These are phyloP conservation scores for Lucifuga dentata DNA, from an alignment of 2,113 vertebrate genomes.

Conservation along the genomic window DNA sequence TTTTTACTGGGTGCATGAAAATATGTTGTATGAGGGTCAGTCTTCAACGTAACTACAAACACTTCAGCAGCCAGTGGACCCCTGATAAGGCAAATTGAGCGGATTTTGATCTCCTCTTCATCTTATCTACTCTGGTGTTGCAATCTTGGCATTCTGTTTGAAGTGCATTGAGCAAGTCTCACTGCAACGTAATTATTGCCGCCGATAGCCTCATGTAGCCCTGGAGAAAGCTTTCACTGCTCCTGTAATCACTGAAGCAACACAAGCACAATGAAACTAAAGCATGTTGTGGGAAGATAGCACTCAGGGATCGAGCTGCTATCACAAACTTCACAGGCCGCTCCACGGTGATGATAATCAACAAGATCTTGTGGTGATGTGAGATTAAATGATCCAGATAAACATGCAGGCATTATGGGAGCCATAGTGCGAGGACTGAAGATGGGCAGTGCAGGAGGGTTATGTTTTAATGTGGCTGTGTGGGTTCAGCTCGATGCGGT, in stretches of 20 bases:
- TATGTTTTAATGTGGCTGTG: not conserved
- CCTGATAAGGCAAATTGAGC: conserved; percentile 56
- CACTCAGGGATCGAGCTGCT: conserved; percentile 25
- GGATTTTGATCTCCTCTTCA: conserved; percentile 58
- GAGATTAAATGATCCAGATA: conserved; percentile 64
- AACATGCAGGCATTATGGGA: conserved; percentile 36
- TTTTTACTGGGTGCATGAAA: conserved; percentile 24
- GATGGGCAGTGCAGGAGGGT: conserved; percentile 2
- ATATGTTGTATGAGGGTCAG: conserved; percentile 30
- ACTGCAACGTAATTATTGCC: conserved; percentile 59
- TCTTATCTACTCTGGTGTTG: conserved; percentile 70
- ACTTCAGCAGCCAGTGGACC: conserved; percentile 27
- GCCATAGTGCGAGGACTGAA: conserved; percentile 1
- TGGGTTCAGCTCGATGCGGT: not conserved
- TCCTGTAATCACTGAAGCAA: conserved; percentile 46
- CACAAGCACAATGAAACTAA: conserved; percentile 8
- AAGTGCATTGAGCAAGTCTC: conserved; percentile 61
- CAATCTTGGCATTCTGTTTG: conserved; percentile 70
- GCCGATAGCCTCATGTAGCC: conserved; percentile 49
- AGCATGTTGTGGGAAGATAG: conserved; percentile 38
- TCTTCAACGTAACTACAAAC: conserved; percentile 23
- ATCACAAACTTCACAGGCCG: conserved; percentile 45
- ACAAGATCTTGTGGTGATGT: conserved; percentile 60
- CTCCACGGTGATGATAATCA: conserved; percentile 65
- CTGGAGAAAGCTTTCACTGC: conserved; percentile 38